Conservation (phyloP, 1,140 invertebrate genomes). For the Agrypnia vestita region DNA sequence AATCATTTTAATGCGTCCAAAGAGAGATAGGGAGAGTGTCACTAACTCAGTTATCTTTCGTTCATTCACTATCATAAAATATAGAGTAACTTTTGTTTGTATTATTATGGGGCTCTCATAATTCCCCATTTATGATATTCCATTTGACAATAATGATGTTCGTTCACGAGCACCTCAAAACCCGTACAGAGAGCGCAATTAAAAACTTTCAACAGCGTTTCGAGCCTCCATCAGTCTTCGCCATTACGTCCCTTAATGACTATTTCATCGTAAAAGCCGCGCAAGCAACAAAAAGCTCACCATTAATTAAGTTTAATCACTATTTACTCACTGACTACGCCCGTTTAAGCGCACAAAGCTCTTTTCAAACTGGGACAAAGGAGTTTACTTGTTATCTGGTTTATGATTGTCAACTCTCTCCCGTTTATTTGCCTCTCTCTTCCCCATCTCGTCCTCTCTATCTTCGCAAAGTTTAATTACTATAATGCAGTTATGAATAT, state of each 20-base stretch:
- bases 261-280: conserved; percentile 39
- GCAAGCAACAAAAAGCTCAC: conserved; percentile 17
- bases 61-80: conserved; percentile 11
- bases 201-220: conserved; percentile 24
- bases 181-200: conserved; percentile 22
- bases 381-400: conserved; percentile 54
- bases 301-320: conserved; percentile 51
- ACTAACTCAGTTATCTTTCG: too few relatives aligned
- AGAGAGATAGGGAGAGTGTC: too few relatives aligned
- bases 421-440: neutral
- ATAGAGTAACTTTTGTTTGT: neutral
- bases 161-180: conserved; percentile 23
- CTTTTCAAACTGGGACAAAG: conserved; percentile 48
- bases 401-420: conserved; percentile 29
- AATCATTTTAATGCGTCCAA: too few relatives aligned
- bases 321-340: conserved; percentile 43
- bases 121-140: conserved; percentile 3
- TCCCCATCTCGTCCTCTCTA: neutral
- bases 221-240: conserved; percentile 30
- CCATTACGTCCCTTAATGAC: conserved; percentile 27
- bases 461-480: neutral
- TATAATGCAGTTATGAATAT: conserved; percentile 25
- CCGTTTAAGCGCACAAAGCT: conserved; percentile 38
- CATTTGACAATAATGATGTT: conserved; percentile 36
- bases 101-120: conserved; percentile 6